A percentile compares a stretch with the other conserved stretches of the same genome.
phyloP scores from a whole-genome alignment of 1,140 invertebrate species.

The Drosophila ananassae region DNA sequence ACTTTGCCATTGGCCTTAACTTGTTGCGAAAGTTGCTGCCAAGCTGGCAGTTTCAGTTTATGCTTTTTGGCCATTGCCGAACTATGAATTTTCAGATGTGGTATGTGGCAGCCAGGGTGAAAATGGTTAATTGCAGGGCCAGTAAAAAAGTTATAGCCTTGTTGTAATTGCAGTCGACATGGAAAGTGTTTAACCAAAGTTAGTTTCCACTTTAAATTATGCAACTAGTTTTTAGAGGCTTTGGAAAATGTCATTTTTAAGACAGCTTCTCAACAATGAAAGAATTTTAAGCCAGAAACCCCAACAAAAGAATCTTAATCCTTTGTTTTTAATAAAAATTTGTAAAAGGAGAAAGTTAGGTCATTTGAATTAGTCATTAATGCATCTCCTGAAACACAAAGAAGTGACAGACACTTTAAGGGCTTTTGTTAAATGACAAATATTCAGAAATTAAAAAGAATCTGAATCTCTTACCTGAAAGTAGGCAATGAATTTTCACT shows the following conservation, averaged over 20 bases:
- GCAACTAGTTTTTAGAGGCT: neutral
- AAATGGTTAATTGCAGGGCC: constrained; percentile 23
- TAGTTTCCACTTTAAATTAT: neutral
- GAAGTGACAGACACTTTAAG: neutral
- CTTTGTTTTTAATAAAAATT: neutral
- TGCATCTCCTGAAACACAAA: constrained; percentile 39
- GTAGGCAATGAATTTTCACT: constrained; percentile 26
- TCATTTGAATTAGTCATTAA: constrained; percentile 30
- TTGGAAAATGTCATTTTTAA: neutral
- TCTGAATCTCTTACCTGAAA: constrained; percentile 16
- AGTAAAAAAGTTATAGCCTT: constrained; percentile 20
- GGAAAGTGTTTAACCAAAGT: constrained; percentile 7
- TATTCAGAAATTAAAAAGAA: neutral
- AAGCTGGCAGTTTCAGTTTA: constrained; percentile 49
- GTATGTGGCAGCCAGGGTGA: constrained; percentile 26
- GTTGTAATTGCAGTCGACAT: constrained; percentile 14
- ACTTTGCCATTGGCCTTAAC: constrained; percentile 51
- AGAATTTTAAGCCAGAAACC: neutral
- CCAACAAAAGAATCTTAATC: constrained; percentile 9
- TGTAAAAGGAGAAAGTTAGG: constrained; percentile 33
- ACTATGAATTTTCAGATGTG: constrained; percentile 42
- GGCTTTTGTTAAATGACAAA: neutral
- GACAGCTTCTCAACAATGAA: neutral
- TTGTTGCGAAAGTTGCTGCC: constrained; percentile 77
- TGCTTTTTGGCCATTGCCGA: constrained; percentile 51